Evolutionary conservation across 2,888 invertebrate genomes (phyloP), one percentile per base, ranked within the genome.

Genomic region (Dendrolimus houi): DNA sequence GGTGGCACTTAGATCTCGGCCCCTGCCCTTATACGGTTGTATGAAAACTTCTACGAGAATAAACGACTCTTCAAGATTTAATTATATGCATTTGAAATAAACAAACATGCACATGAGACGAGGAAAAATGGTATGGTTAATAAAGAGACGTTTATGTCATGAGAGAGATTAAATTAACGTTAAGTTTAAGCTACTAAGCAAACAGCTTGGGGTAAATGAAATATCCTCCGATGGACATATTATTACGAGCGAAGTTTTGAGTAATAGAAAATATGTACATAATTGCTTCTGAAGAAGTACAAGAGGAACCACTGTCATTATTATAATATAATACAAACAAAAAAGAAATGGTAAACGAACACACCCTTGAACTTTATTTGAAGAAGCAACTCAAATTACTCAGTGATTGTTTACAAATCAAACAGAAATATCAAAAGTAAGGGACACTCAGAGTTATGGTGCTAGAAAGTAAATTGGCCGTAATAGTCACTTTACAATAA

Each of bases 1-100:
- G 87, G 88, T 75, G 80, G 83, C 78, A 79, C 74, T 80, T 78
- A 79, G 77, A 74, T 75, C 78, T 74, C 77, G 75, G 75, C 81
- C 79, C 77, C 71, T 75, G 69, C 67, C 83, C 82, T 79, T 81
- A 76, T 79, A 81, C 70, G 83, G 87, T 59, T 59, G 65, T 72
- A 71, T 66, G 68, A 78, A 78, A 74, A 73, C 64, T 69, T 71
- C 62, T 73, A 70, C 66, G 64, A 66, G 63, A 66, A 65, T 62
- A 59, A 64, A 69, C 12, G 9, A 47, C 47, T 29, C 29, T 47
- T 47, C 9, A 47, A 47, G 47, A 12, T 47, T 47, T 47, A 47
- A 47, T 47, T 47, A 47, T 47, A 47, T 47, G 47, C 47, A 47
- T 10, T 47, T 47, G 47, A 47, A 47, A 47, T 47, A 47, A 47